A percentile compares a stretch with the other conserved stretches of the same genome.
Conservation (phyloP, 2,797 vertebrate genomes). For the Eulemur coronatus region DNA sequence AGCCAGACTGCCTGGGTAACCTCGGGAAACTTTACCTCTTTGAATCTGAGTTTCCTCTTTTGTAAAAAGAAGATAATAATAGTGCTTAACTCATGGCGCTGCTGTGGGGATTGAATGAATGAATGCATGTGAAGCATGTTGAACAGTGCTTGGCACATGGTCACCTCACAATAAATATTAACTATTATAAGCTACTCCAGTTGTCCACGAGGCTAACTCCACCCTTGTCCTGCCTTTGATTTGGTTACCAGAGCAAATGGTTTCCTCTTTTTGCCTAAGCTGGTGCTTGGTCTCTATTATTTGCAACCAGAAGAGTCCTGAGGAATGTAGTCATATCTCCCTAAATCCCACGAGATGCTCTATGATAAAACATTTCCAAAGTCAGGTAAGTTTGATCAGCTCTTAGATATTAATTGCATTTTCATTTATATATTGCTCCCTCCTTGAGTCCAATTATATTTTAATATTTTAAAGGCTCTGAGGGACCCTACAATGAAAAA, state of each 20-base stretch:
- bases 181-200: background rate
- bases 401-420: background rate
- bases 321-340: background rate
- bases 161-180: background rate
- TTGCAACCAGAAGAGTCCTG: background rate
- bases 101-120: background rate
- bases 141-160: background rate
- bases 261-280: background rate
- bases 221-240: background rate
- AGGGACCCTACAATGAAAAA: background rate
- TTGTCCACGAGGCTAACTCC: background rate
- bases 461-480: background rate
- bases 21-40: background rate
- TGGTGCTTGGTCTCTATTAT: background rate
- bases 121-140: background rate
- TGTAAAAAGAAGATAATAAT: background rate
- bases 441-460: background rate
- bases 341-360: background rate
- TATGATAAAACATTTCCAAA: background rate
- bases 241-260: background rate
- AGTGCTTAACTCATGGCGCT: background rate
- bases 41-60: background rate
- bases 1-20: background rate
- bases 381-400: background rate
- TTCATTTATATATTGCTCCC: background rate